Evolutionary conservation across 2,888 invertebrate genomes (phyloP).

Genomic region (Eutolmus rufibarbis): DNA sequence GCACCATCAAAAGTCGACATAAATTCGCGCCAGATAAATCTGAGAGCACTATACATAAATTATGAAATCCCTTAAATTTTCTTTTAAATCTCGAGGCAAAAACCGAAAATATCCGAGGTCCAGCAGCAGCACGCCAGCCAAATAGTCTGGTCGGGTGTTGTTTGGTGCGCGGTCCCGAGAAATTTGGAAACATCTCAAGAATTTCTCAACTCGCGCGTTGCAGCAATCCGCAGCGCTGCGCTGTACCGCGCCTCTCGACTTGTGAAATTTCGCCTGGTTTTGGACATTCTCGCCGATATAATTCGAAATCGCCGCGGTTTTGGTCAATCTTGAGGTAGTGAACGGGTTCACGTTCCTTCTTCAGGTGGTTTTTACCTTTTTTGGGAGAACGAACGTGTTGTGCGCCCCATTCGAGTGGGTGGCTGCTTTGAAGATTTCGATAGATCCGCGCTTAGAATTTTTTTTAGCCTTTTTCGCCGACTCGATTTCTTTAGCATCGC

Average conservation of each 20-base stretch:
- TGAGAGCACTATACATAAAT: not conserved
- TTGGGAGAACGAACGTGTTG: not conserved
- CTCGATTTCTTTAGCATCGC: not conserved
- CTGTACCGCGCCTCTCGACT: not conserved
- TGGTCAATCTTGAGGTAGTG: not conserved
- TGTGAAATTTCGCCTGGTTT: not conserved
- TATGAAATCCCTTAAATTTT: not conserved
- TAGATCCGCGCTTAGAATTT: not conserved
- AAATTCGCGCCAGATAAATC: not conserved
- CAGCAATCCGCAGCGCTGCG: not conserved
- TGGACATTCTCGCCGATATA: not conserved
- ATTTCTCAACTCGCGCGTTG: not conserved
- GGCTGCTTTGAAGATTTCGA: not conserved
- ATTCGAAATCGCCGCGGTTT: not conserved
- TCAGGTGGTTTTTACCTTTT: conserved; percentile 1
- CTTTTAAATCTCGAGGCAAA: not conserved
- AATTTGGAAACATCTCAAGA: conserved; percentile 7
- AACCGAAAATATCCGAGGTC: not conserved
- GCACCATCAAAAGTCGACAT: not conserved
- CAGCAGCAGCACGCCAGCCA: not conserved
- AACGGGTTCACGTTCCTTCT: not conserved
- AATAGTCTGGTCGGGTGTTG: not conserved
- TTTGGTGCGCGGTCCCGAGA: not conserved
- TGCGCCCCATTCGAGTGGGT: not conserved
- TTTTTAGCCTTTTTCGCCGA: not conserved